A percentile compares a stretch with the other conserved stretches of the same genome.
Evolutionary conservation across 2,113 vertebrate species (phyloP).

Genomic region (Noturus placidus): DNA sequence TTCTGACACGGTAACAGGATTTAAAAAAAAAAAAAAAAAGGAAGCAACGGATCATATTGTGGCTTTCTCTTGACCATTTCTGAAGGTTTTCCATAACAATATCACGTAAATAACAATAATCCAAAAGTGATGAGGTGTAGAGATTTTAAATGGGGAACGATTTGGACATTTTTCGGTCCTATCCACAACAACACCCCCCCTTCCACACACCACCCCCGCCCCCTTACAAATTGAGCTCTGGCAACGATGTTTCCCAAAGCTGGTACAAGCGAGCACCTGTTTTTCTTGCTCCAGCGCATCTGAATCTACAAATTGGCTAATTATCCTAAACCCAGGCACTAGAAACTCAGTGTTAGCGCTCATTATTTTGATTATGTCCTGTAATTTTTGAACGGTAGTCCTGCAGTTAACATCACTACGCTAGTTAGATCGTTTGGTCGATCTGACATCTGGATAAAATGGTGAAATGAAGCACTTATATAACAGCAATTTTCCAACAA

Average conservation of each 20-base stretch:
- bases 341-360: neutral
- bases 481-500: neutral
- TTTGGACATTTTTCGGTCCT: neutral
- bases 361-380: constrained; percentile 19
- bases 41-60: neutral
- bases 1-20: no score
- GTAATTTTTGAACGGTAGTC: neutral
- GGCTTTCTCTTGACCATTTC: neutral
- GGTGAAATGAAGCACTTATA: no score
- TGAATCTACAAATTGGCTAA: constrained; percentile 26
- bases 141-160: neutral
- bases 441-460: neutral
- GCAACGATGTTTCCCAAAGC: neutral
- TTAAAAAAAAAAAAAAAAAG: neutral
- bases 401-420: neutral
- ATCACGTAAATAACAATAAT: neutral
- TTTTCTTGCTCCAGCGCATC: constrained; percentile 16
- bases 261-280: constrained; percentile 2
- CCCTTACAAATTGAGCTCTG: neutral
- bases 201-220: no score
- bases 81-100: neutral
- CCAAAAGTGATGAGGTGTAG: neutral
- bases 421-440: neutral
- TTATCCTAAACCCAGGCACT: neutral
- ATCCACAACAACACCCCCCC: no score